Evolutionary conservation across 2,113 vertebrate species (phyloP), one percentile per base, ranked within the genome.

Genomic region (Ifrita kowaldi): DNA sequence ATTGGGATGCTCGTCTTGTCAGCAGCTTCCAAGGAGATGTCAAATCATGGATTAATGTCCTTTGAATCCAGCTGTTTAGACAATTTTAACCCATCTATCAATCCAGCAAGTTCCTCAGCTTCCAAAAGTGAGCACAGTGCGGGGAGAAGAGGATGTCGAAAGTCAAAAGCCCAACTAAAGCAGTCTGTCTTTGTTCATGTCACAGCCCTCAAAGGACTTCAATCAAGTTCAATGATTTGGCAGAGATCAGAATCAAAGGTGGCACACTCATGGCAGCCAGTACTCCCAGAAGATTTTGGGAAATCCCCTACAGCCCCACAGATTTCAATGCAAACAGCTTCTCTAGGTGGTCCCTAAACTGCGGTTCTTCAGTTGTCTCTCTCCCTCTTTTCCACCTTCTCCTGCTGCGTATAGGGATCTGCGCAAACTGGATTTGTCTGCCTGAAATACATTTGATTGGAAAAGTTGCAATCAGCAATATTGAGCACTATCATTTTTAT

Each of bases 141-240:
- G 3, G 7, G 7, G 9, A 21, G 15, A 37, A 16, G 11, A 65
- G 10, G 9, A 4, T 11, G 20, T n/a, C 28, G 71, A 73, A 82
- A 35, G 21, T 11, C 53, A 71, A 81, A 91, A 87, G 10, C 24
- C 27, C 44, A 52, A 16, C 4, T 76, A 32, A 68, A 68, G 6
- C 44, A 20, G 6, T 64, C 10, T 47, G 46, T 14, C 5, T 13
- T 69, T 28, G 4, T 10, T 39, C 3, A 0, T 73, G 53, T 56
- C 42, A 46, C 49, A 46, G 15, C 24, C 16, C 18, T 56, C 30
- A 63, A 37, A 12, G 7, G 22, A 33, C 30, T 76, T 79, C 13
- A 16, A 10, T 79, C 49, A 57, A 0, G n/a, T 37, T 59, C n/a
- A 49, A 3, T 10, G 17, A 30, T 39, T 85, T 79, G 73, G n/a